Evolutionary conservation across 2,113 vertebrate species (phyloP).

Genomic region (Channa maculata): DNA sequence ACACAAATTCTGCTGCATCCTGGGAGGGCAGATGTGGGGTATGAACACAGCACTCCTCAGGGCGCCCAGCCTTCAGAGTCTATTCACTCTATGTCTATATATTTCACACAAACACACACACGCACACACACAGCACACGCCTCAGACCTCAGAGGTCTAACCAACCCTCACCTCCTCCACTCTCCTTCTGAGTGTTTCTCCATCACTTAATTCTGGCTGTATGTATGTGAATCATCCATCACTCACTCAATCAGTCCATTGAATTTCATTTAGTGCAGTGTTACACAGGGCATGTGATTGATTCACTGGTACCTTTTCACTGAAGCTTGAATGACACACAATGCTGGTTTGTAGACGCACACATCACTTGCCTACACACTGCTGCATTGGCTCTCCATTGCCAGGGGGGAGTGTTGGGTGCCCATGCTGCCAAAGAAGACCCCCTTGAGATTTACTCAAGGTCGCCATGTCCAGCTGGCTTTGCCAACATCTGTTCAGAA

Average conservation of each 20-base stretch:
- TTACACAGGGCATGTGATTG: constrained; percentile 83
- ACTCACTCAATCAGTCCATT: constrained; percentile 84
- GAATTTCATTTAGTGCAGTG: constrained; percentile 83
- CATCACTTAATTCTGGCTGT: constrained; percentile 79
- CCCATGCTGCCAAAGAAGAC: constrained; percentile 76
- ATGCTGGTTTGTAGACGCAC: constrained; percentile 62
- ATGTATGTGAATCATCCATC: constrained; percentile 81
- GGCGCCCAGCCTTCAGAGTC: constrained; percentile 64
- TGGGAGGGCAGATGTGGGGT: constrained; percentile 77
- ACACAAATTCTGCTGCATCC: constrained; percentile 56
- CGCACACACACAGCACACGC: not conserved
- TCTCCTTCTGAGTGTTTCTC: constrained; percentile 77
- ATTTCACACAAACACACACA: constrained; percentile 11
- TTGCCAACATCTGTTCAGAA: constrained; percentile 81
- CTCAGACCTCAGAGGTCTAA: constrained; percentile 67
- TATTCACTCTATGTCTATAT: constrained; percentile 46
- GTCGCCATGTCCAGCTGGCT: constrained; percentile 80
- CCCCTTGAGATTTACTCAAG: constrained; percentile 79
- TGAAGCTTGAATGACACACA: constrained; percentile 84
- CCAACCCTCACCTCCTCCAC: constrained; percentile 75
- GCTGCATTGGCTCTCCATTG: constrained; percentile 63
- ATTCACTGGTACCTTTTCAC: constrained; percentile 81
- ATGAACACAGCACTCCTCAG: constrained; percentile 64
- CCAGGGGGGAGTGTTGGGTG: constrained; percentile 69
- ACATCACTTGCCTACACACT: constrained; percentile 42